phyloP scores from a whole-genome alignment of 2,888 invertebrate genomes.

The Andricus curvator region DNA sequence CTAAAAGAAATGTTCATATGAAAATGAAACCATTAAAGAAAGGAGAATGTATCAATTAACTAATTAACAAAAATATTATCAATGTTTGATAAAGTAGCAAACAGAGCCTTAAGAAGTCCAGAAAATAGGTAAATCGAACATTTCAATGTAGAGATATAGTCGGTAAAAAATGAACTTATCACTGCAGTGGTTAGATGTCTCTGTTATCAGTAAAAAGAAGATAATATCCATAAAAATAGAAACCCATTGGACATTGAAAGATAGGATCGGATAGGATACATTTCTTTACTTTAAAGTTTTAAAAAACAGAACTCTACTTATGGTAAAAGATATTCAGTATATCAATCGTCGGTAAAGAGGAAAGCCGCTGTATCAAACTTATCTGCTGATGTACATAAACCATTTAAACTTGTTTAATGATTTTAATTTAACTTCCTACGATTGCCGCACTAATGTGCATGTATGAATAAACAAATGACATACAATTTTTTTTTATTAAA shows the following conservation, averaged over 20 bases:
- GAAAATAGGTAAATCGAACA: neutral
- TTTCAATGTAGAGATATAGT: neutral
- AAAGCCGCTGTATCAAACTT: neutral
- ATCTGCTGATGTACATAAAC: neutral
- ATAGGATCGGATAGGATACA: neutral
- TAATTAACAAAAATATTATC: neutral
- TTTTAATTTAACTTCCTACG: neutral
- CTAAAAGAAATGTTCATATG: no score
- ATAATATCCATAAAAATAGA: neutral
- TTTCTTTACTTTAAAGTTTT: neutral
- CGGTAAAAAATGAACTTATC: neutral
- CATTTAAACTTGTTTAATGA: neutral
- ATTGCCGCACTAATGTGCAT: no score
- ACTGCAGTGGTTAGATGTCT: neutral
- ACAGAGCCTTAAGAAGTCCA: neutral
- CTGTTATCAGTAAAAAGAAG: neutral
- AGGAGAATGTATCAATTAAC: no score
- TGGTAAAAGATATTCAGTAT: neutral
- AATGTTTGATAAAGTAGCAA: neutral
- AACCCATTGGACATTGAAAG: neutral
- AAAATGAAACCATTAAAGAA: no score
- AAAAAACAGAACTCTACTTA: neutral
- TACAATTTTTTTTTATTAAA: no score
- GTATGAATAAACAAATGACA: no score
- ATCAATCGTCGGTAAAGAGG: constrained; percentile 22